Evolutionary conservation across 2,888 invertebrate genomes (phyloP), one percentile per base, ranked within the genome.

Genomic region (Plutella xylostella): DNA sequence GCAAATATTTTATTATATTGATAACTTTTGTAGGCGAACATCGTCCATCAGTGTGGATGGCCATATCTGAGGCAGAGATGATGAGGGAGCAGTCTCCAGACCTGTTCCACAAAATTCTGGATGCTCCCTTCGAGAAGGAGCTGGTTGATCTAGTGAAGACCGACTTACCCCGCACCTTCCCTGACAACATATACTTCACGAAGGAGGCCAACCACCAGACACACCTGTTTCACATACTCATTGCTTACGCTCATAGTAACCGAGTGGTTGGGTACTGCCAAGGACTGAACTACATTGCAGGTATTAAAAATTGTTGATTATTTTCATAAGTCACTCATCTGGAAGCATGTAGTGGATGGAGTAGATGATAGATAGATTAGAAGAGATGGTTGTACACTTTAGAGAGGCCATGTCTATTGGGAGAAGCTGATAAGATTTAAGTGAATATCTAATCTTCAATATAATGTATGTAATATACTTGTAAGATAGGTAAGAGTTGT

Each of bases 221-320:
- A 50, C 91, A 94, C 58, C 79, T 97, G 41, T 94, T 89, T 60
- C 92, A 95, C 72, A 90, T 97, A 60, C 85, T 97, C 48, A 88
- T 92, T 56, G 94, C 96, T 2, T 93, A 95, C 74, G 96, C 95
- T 45, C 92, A 94, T 65, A 92, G 92, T 62, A 96, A 97, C 73
- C 87, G 88, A 57, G 89, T 89, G 46, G 91, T 96, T 58, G 96
- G 96, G 22, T 97, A 97, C 71, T 97, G 97, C 64, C 97, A 97
- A 88, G 97, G 97, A 42, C 79, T 97, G 51, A 97, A 97, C 79
- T 97, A 96, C 69, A 93, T 97, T 58, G 95, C 94, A 62, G 91
- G 90, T 77, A 61, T 57, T 25, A 37, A 21, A 44, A n/a, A n/a
- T n/a, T n/a, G n/a, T n/a, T n/a, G n/a, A n/a, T n/a, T n/a, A n/a